A percentile compares a stretch with the other conserved stretches of the same genome.
Evolutionary conservation across 2,113 vertebrate species (phyloP).

Genomic region (Leptobrachium ailaonicum): DNA sequence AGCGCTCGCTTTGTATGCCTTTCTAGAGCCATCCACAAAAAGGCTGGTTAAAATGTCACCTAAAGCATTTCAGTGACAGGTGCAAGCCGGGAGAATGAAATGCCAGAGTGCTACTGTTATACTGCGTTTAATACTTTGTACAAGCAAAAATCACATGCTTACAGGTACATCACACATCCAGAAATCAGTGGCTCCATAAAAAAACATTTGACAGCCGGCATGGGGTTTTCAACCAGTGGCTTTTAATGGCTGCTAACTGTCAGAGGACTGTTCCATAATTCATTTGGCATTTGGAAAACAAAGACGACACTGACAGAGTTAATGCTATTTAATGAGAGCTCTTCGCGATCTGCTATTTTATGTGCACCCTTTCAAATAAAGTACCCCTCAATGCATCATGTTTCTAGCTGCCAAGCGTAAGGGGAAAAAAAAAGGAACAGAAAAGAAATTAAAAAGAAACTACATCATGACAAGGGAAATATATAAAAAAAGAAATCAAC

Average conservation of each 20-base stretch:
- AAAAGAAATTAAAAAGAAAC: not conserved
- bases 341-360: constrained; percentile 29
- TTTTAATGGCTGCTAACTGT: constrained; percentile 66
- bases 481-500: not conserved
- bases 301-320: constrained; percentile 51
- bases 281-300: constrained; percentile 53
- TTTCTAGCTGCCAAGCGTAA: constrained; percentile 16
- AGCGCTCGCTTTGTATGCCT: too few relatives aligned
- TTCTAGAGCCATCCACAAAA: too few relatives aligned
- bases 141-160: too few relatives aligned
- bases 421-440: too few relatives aligned
- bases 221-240: constrained; percentile 55
- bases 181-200: not conserved
- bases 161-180: too few relatives aligned
- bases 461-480: not conserved
- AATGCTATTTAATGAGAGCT: constrained; percentile 55
- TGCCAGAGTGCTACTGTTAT: too few relatives aligned
- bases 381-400: constrained; percentile 37
- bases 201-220: not conserved
- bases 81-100: too few relatives aligned
- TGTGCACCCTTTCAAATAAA: constrained; percentile 37
- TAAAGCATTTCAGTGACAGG: too few relatives aligned
- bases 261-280: constrained; percentile 57
- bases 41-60: too few relatives aligned
- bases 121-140: too few relatives aligned